Conservation (phyloP, 2,113 vertebrate species). For the Zosterops lateralis region DNA sequence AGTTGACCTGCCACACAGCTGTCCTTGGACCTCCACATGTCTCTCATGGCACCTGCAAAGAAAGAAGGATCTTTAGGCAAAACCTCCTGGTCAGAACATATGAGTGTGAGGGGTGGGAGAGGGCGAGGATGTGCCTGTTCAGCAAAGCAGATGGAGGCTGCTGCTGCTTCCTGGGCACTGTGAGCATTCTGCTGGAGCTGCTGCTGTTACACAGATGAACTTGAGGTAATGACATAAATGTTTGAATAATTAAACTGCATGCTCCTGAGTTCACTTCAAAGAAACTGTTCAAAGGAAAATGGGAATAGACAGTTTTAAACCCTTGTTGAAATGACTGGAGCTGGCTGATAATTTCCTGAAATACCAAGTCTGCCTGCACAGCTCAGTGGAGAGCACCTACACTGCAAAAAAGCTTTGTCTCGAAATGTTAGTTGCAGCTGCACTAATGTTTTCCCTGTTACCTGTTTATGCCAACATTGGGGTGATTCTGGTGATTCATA, state of each 20-base stretch:
- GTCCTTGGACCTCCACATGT: background rate
- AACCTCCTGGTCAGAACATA: background rate
- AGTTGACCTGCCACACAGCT: background rate
- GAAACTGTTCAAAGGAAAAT: background rate
- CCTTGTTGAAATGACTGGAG: background rate
- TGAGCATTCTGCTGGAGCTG: background rate
- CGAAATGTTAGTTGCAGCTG: accelerated
- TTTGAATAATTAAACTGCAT: background rate
- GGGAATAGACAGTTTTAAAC: background rate
- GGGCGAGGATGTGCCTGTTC: background rate
- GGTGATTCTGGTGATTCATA: background rate
- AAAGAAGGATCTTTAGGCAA: background rate
- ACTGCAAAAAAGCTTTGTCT: background rate
- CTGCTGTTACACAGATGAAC: background rate
- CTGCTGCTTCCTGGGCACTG: background rate
- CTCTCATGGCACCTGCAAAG: background rate
- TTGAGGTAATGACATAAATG: background rate
- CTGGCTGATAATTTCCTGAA: background rate
- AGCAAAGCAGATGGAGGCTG: background rate
- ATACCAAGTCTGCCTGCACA: background rate
- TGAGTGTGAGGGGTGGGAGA: background rate
- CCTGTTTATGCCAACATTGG: background rate
- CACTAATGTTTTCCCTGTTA: background rate
- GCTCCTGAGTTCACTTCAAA: background rate
- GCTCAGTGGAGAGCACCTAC: background rate